Evolutionary conservation across 2,113 vertebrate species (phyloP).

Genomic region (Carollia perspicillata): DNA sequence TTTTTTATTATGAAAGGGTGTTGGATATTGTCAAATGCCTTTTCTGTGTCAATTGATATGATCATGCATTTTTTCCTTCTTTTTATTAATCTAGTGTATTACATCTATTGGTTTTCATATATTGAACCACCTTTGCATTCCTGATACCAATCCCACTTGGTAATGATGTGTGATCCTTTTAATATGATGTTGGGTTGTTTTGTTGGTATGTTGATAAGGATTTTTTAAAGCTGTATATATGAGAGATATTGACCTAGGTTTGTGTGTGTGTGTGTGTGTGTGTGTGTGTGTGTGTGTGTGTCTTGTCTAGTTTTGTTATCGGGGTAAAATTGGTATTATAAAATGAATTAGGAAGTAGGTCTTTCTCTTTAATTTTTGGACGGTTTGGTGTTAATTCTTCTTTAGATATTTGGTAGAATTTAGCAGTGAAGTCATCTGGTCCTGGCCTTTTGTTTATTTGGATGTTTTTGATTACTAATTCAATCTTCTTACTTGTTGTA

Average conservation of each 20-base stretch:
- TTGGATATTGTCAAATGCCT: neutral
- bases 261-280: neutral
- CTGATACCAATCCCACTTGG: neutral
- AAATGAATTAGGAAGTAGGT: neutral
- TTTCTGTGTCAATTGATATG: neutral
- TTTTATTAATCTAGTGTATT: neutral
- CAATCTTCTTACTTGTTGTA: neutral
- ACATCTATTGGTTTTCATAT: neutral
- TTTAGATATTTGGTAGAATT: neutral
- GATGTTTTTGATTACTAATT: neutral
- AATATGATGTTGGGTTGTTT: neutral
- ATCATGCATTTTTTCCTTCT: neutral
- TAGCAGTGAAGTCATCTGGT: neutral
- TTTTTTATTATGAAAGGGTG: neutral
- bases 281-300: neutral
- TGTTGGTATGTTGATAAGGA: neutral
- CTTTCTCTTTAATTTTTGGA: neutral
- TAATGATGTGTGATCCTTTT: neutral
- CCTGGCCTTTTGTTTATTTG: neutral
- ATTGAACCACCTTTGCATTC: neutral
- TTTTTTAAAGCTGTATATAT: neutral
- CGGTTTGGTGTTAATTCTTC: neutral
- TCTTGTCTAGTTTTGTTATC: neutral
- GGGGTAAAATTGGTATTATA: neutral
- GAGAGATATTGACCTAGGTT: neutral